Evolutionary conservation across 2,113 vertebrate genomes (phyloP).

Genomic region (Microcebus lehilahytsara): DNA sequence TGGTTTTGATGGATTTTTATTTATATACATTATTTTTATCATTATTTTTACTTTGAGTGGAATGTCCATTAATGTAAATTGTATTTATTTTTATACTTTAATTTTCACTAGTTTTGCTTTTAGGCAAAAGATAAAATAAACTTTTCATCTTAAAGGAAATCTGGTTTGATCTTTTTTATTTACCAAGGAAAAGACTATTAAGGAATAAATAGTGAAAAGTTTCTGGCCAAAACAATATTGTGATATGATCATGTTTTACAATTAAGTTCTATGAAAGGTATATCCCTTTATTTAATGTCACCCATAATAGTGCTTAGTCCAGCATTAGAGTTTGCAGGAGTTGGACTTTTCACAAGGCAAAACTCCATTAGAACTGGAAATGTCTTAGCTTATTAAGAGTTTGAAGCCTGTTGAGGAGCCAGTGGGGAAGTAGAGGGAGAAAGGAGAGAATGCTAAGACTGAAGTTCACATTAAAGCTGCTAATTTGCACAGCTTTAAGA

Average conservation of each 20-base stretch:
- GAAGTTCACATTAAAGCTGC: background rate
- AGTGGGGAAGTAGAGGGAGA: background rate
- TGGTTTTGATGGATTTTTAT: conserved; percentile 82
- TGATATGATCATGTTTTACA: background rate
- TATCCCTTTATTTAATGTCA: background rate
- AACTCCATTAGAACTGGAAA: background rate
- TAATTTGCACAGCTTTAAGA: no score
- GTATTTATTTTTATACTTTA: conserved; percentile 88
- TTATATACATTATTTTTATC: conserved; percentile 83
- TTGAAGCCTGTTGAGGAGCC: background rate
- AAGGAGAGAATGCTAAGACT: background rate
- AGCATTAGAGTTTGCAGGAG: background rate
- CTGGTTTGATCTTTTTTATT: conserved; percentile 36
- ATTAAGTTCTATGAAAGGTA: background rate
- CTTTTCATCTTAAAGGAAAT: conserved; percentile 53
- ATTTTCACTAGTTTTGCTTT: conserved; percentile 76
- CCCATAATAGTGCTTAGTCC: background rate
- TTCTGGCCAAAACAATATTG: background rate
- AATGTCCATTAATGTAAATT: conserved; percentile 80
- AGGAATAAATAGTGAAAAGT: background rate
- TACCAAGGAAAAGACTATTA: background rate
- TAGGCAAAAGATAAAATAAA: conserved; percentile 83
- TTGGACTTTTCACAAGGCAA: background rate
- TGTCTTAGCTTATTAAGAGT: background rate
- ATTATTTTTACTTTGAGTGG: conserved; percentile 80